Evolutionary conservation across 2,797 vertebrate species (phyloP).

Genomic region (Lepus oiostolus): DNA sequence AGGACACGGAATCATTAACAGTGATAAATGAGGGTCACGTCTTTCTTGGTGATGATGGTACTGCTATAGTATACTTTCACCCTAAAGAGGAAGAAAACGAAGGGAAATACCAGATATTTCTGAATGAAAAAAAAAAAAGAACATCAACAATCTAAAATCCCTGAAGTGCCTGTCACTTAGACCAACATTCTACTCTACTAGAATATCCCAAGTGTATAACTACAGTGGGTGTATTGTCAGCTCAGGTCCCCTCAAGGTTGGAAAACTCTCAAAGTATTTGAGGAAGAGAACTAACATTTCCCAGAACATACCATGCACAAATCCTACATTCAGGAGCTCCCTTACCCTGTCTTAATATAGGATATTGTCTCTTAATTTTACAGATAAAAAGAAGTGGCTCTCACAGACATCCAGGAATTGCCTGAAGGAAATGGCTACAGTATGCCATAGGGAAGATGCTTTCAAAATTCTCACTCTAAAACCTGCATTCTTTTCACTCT

Average conservation of each 20-base stretch:
- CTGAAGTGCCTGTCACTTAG: background rate
- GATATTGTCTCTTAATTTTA: background rate
- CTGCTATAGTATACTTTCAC: background rate
- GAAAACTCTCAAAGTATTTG: background rate
- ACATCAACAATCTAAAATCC: background rate
- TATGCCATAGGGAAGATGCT: background rate
- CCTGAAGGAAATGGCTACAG: background rate
- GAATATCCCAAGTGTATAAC: background rate
- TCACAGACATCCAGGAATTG: background rate
- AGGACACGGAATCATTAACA: background rate
- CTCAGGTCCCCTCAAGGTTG: background rate
- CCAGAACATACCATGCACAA: background rate
- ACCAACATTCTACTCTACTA: background rate
- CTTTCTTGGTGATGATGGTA: background rate
- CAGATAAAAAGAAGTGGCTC: background rate
- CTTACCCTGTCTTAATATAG: background rate
- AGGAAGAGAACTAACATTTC: background rate
- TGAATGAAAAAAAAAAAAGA: background rate
- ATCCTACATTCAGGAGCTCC: background rate
- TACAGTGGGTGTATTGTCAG: background rate
- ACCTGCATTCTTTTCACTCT: conserved; percentile 36
- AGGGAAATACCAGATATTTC: background rate
- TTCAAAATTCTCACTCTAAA: conserved; percentile 58
- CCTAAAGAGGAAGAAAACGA: background rate
- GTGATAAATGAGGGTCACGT: background rate